phyloP scores from a whole-genome alignment of 2,797 vertebrate genomes.

The Lates japonicus region DNA sequence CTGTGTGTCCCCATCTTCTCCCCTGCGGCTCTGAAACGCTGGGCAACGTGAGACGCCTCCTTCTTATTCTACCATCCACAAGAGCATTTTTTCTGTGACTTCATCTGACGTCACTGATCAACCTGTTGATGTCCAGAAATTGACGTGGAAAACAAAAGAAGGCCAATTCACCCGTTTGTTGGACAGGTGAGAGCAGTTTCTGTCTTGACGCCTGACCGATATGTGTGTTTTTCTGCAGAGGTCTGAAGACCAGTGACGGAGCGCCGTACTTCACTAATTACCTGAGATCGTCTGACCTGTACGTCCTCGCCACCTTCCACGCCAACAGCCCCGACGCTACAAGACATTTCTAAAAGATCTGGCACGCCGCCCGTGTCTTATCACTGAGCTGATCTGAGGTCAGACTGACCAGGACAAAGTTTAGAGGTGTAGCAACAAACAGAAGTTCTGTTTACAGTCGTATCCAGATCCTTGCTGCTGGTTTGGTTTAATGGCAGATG shows the following conservation, averaged over 20 bases:
- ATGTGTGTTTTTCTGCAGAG: conserved; percentile 75
- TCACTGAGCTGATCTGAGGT: background rate
- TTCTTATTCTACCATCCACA: too few species aligned
- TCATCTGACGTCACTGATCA: background rate
- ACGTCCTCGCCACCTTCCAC: conserved; percentile 95
- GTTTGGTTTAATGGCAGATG: too few species aligned
- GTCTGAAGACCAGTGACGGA: conserved; percentile 87
- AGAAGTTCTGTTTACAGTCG: background rate
- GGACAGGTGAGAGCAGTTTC: background rate
- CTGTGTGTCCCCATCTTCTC: conserved; percentile 94
- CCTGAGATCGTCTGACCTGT: conserved; percentile 91
- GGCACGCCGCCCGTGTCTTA: background rate
- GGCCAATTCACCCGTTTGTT: too few species aligned
- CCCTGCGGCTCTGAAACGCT: conserved; percentile 94
- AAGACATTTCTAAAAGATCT: conserved; percentile 40
- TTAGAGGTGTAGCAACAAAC: background rate
- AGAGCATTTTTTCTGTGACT: too few species aligned
- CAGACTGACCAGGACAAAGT: background rate
- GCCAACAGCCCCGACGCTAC: conserved; percentile 95
- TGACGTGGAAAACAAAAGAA: too few species aligned
- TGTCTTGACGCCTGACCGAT: too few species aligned
- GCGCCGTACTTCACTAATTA: conserved; percentile 91
- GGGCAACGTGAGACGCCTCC: conserved; percentile 87
- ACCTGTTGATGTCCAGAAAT: too few species aligned
- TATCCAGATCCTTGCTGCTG: too few species aligned